Percentiles rank a stretch among this genome's conserved stretches.
These are phyloP conservation scores for Phalacrocorax brasilianus DNA, from an alignment of 2,113 vertebrate species.

Conservation along the genomic window DNA sequence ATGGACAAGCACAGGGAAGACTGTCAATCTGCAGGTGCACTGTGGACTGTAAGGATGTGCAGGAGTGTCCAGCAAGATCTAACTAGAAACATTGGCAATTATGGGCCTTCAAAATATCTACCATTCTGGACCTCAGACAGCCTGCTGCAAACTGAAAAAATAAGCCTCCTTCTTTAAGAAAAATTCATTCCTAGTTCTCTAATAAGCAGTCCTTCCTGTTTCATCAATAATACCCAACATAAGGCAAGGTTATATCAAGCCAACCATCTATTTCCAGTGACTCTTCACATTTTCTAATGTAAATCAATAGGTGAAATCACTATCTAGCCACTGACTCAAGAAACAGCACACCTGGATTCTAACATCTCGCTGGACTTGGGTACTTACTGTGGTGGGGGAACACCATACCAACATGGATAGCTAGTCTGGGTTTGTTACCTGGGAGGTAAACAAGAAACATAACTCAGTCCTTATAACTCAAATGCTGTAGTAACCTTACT, in stretches of 20 bases:
- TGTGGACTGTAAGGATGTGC: background rate
- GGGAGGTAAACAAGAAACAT: background rate
- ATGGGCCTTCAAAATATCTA: background rate
- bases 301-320: background rate
- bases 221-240: background rate
- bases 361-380: background rate
- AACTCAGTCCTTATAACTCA: background rate
- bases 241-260: background rate
- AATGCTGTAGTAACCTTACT: background rate
- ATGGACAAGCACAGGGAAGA: background rate
- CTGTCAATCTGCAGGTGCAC: background rate
- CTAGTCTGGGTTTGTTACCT: background rate
- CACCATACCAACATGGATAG: background rate
- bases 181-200: background rate
- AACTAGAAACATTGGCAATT: background rate
- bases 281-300: background rate
- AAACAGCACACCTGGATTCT: background rate
- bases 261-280: background rate
- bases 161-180: background rate
- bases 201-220: background rate
- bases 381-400: background rate
- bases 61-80: rapidly evolving
- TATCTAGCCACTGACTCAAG: background rate
- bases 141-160: background rate
- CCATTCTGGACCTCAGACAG: background rate